Percentiles rank a stretch among this genome's conserved stretches.
phyloP scores from a whole-genome alignment of 2,113 vertebrate genomes.

The Larimichthys polyactis region DNA sequence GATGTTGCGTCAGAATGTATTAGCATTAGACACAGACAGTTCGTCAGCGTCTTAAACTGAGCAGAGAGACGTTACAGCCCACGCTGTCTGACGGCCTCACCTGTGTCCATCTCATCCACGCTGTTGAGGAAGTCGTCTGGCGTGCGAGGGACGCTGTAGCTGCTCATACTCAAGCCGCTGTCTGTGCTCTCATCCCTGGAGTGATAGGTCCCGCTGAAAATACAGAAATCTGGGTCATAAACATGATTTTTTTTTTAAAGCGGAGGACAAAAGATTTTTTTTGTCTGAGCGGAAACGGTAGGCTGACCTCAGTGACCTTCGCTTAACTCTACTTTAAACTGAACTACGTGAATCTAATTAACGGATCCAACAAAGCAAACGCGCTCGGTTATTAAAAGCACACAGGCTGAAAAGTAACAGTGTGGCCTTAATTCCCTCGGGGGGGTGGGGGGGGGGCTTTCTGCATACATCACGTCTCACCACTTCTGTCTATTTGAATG shows the following conservation, averaged over 20 bases:
- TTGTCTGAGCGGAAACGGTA: background rate
- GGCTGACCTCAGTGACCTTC: slow-evolving; percentile 6
- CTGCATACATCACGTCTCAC: slow-evolving; percentile 22
- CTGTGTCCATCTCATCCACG: slow-evolving; percentile 99
- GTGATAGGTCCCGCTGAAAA: slow-evolving; percentile 95
- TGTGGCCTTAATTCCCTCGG: slow-evolving; percentile 13
- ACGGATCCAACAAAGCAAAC: slow-evolving; percentile 30
- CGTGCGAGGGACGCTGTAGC: slow-evolving; percentile 97
- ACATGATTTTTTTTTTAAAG: background rate
- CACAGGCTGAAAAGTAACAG: slow-evolving; percentile 29
- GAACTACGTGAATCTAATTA: slow-evolving; percentile 32
- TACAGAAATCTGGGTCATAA: background rate
- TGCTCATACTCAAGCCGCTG: slow-evolving; percentile 98
- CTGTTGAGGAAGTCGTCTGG: slow-evolving; percentile 99
- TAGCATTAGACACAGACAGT: too few species aligned
- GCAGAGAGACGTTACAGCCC: background rate
- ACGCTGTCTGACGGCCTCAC: slow-evolving; percentile 73
- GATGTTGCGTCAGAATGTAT: too few species aligned
- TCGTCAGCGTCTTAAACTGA: too few species aligned
- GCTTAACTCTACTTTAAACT: slow-evolving; percentile 13
- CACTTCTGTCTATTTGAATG: background rate
- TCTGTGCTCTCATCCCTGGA: slow-evolving; percentile 99
- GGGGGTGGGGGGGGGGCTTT: background rate
- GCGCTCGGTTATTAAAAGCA: slow-evolving; percentile 30
- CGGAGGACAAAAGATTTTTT: background rate